phyloP scores from a whole-genome alignment of 2,888 invertebrate species.

The Miltochrista miniata region DNA sequence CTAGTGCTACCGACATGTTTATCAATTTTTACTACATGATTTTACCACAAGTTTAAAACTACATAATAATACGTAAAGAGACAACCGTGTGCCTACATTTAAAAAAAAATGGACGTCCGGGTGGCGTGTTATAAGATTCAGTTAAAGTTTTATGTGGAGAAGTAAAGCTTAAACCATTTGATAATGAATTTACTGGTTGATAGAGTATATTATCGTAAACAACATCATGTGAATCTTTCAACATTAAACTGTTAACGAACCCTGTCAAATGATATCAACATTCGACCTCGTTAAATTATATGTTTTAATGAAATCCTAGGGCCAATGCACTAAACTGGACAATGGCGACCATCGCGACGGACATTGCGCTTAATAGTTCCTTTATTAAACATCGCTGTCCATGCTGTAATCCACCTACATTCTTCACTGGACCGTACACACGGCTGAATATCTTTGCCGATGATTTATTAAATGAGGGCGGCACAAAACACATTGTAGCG shows the following conservation, averaged over 20 bases:
- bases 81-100: no score
- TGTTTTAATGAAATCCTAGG: constrained; percentile 50
- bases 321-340: constrained; percentile 42
- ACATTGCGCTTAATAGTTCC: constrained; percentile 45
- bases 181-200: no score
- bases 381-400: constrained; percentile 48
- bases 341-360: constrained; percentile 35
- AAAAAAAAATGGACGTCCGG: no score
- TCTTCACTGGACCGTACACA: constrained; percentile 11
- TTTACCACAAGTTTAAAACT: no score
- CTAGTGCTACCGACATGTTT: no score
- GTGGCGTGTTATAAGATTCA: no score
- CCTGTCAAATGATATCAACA: constrained; percentile 1
- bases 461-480: background rate
- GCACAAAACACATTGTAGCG: background rate
- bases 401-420: constrained; percentile 41
- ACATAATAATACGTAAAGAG: no score
- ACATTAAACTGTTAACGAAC: constrained; percentile 3
- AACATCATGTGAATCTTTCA: no score
- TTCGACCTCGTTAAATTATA: constrained; percentile 20
- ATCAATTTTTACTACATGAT: no score
- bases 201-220: no score
- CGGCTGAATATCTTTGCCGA: background rate
- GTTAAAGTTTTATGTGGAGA: no score
- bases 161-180: no score